Evolutionary conservation across 2,797 vertebrate species (phyloP).

Genomic region (Botia almorhae): DNA sequence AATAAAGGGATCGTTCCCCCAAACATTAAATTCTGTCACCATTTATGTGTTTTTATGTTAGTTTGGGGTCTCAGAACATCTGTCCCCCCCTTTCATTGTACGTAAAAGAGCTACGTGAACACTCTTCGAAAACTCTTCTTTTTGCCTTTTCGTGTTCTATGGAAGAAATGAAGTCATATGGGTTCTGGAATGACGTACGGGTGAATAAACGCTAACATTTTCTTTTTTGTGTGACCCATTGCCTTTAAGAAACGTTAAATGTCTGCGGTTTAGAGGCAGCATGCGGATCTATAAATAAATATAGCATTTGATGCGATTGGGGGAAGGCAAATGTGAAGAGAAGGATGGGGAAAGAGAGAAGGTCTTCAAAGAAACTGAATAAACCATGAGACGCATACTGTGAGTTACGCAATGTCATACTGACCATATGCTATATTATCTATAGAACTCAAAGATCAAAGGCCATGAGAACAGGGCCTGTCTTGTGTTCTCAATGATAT

Average conservation of each 20-base stretch:
- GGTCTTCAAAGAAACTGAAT: conserved; percentile 52
- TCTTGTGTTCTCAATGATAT: conserved; percentile 10
- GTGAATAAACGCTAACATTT: too few relatives aligned
- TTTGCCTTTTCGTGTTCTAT: too few relatives aligned
- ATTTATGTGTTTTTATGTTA: not conserved
- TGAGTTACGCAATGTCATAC: conserved; percentile 29
- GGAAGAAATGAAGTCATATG: not conserved
- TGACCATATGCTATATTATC: conserved; percentile 31
- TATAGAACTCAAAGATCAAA: conserved; percentile 50
- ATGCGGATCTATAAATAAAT: not conserved
- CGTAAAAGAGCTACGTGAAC: too few relatives aligned
- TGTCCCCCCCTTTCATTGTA: too few relatives aligned
- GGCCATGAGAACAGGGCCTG: conserved; percentile 41
- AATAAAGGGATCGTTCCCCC: not conserved
- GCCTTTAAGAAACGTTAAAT: not conserved
- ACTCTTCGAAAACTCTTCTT: too few relatives aligned
- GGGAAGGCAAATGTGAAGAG: not conserved
- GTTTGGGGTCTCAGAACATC: too few relatives aligned
- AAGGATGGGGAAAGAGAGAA: conserved; percentile 31
- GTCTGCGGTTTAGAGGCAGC: not conserved
- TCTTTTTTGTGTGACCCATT: not conserved
- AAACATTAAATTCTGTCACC: not conserved
- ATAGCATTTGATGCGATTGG: not conserved
- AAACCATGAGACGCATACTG: conserved; percentile 38
- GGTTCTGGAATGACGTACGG: not conserved